phyloP scores from a whole-genome alignment of 2,113 vertebrate species.

The Tetrao urogallus region DNA sequence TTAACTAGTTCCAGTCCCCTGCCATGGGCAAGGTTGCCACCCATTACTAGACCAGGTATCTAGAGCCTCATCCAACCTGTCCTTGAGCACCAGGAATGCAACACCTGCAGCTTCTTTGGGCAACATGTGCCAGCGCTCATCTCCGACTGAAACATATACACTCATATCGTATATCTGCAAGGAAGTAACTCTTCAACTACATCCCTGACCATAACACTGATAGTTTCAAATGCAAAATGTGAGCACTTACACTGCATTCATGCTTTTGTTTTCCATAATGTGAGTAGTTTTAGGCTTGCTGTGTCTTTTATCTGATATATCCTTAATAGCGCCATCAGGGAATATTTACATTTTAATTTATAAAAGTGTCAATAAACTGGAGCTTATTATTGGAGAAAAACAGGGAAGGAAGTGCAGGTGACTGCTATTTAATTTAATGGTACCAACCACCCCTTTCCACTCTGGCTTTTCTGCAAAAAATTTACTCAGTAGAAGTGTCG shows the following conservation, averaged over 20 bases:
- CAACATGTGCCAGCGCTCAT: too few relatives aligned
- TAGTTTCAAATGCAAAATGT: background rate
- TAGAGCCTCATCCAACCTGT: too few relatives aligned
- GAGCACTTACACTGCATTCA: background rate
- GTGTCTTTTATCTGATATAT: background rate
- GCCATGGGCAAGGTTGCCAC: too few relatives aligned
- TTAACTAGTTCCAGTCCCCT: background rate
- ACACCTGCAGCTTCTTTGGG: too few relatives aligned
- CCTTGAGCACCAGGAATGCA: too few relatives aligned
- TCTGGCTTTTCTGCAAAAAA: constrained; percentile 23
- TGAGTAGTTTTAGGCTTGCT: background rate
- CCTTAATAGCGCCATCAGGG: background rate
- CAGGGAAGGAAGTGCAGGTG: background rate
- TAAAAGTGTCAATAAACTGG: constrained; percentile 2
- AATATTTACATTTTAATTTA: constrained; percentile 53
- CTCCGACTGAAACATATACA: background rate
- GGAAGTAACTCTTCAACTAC: background rate
- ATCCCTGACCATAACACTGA: background rate
- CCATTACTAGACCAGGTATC: too few relatives aligned
- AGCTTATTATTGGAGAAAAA: background rate
- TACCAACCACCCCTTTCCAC: constrained; percentile 4
- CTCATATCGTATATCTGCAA: background rate
- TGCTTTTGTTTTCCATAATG: background rate
- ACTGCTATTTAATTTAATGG: constrained; percentile 16
- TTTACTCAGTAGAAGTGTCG: background rate